A percentile compares a stretch with the other conserved stretches of the same genome.
Conservation (phyloP, 2,888 invertebrate genomes). For the Phymatocera aterrima region DNA sequence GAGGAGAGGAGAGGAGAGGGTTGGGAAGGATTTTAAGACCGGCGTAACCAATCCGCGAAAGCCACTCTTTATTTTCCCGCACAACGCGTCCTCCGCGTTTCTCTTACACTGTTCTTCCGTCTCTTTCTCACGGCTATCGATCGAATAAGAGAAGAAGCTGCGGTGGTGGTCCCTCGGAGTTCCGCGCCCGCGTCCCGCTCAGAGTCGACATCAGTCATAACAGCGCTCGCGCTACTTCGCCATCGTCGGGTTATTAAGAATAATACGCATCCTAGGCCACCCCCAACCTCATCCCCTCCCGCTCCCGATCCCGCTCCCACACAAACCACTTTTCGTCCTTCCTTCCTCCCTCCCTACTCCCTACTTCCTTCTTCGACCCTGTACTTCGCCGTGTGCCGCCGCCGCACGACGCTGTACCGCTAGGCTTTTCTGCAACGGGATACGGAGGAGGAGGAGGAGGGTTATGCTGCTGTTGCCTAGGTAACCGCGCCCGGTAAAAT, state of each 20-base stretch:
- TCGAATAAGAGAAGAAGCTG: conserved; percentile 58
- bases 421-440: conserved; percentile 8
- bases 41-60: conserved; percentile 65
- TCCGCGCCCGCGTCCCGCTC: conserved; percentile 57
- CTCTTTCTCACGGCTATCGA: conserved; percentile 52
- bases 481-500: conserved; percentile 73
- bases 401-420: neutral
- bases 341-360: neutral
- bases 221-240: conserved; percentile 59
- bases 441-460: conserved; percentile 53
- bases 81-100: conserved; percentile 9
- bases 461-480: conserved; percentile 67
- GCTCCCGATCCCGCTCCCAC: conserved; percentile 49
- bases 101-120: neutral
- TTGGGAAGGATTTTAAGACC: conserved; percentile 54
- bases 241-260: conserved; percentile 73
- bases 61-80: conserved; percentile 62
- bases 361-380: neutral
- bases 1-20: neutral
- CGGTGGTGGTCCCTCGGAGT: conserved; percentile 38
- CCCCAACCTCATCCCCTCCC: conserved; percentile 55
- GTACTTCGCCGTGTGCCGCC: neutral
- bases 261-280: conserved; percentile 73
- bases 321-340: neutral
- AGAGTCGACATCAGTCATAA: conserved; percentile 75